Conservation (phyloP, 2,888 invertebrate species). For the Erebia aethiops region DNA sequence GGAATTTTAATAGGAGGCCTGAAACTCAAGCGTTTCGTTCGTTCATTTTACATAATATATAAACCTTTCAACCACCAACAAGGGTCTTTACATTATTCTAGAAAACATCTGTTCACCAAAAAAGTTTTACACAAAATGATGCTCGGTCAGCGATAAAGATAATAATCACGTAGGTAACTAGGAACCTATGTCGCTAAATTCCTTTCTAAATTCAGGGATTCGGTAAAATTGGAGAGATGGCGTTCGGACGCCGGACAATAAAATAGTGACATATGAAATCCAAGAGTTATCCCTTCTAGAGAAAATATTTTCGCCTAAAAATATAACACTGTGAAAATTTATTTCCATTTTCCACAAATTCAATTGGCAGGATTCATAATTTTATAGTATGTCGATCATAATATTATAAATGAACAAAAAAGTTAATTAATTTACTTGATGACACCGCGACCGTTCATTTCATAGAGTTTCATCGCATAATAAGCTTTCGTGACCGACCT, state of each 20-base stretch:
- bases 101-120: background rate
- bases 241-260: background rate
- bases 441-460: conserved; percentile 12
- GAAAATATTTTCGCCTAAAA: no score
- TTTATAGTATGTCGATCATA: no score
- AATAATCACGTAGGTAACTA: background rate
- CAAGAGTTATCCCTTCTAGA: background rate
- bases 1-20: conserved; percentile 1
- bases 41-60: background rate
- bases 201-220: background rate
- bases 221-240: background rate
- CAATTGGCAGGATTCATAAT: no score
- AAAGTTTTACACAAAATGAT: background rate
- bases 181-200: background rate
- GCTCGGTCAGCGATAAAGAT: background rate
- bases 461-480: conserved; percentile 27
- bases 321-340: no score
- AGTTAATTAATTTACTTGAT: conserved; percentile 15
- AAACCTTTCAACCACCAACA: no score
- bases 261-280: background rate
- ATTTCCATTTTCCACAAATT: no score
- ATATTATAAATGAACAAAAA: background rate
- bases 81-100: background rate
- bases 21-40: background rate
- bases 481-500: conserved; percentile 19